Evolutionary conservation across 2,797 vertebrate species (phyloP).

Genomic region (Siniperca scherzeri): DNA sequence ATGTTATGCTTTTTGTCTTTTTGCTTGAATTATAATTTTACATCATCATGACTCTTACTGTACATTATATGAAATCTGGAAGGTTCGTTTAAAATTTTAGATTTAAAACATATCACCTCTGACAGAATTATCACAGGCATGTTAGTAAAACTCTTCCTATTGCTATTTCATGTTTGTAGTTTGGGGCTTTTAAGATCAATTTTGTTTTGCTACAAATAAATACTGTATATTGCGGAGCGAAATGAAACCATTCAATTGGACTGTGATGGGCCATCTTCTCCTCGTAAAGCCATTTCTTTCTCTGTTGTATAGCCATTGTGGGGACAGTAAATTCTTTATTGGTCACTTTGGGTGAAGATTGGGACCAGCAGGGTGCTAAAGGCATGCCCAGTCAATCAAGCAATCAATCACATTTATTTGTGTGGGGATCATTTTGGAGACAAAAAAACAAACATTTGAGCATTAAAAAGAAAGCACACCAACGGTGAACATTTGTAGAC

Average conservation of each 20-base stretch:
- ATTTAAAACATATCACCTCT: neutral
- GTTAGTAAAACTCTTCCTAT: neutral
- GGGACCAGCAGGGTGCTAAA: conserved; percentile 62
- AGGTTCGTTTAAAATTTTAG: neutral
- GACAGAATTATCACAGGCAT: neutral
- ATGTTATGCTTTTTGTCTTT: neutral
- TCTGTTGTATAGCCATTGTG: conserved; percentile 34
- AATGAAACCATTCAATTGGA: conserved; percentile 55
- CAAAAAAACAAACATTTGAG: conserved; percentile 22
- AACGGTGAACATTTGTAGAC: conserved; percentile 27
- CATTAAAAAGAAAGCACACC: conserved; percentile 32
- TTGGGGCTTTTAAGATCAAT: neutral
- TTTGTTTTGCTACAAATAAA: conserved; percentile 30
- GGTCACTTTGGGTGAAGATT: conserved; percentile 61
- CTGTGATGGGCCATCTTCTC: conserved; percentile 66
- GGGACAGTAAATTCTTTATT: conserved; percentile 76
- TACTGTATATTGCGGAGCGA: conserved; percentile 38
- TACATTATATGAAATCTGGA: neutral
- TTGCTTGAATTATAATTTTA: neutral
- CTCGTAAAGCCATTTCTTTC: conserved; percentile 53
- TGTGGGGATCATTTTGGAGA: conserved; percentile 53
- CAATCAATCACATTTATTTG: conserved; percentile 72
- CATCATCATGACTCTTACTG: neutral
- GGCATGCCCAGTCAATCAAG: conserved; percentile 56
- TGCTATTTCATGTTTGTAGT: neutral